Evolutionary conservation across 2,113 vertebrate species (phyloP), one percentile per base, ranked within the genome.

Genomic region (Chinchilla lanigera): DNA sequence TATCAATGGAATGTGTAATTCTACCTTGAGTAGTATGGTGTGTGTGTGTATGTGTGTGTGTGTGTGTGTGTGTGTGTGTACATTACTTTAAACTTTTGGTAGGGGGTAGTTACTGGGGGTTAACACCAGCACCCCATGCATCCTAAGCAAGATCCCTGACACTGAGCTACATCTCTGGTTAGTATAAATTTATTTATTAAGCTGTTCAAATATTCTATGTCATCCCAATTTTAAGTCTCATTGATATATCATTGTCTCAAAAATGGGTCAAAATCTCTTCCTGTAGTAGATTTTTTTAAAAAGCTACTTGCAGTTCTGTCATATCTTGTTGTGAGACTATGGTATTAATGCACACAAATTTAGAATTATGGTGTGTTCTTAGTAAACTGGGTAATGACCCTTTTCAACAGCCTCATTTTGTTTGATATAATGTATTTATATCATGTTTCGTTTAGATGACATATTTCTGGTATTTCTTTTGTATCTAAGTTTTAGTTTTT

Each of bases 401-500:
- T 61, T 61, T 61, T 24, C 13, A 61, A 44, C 65, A 65, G 82
- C 71, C 8, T 82, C 38, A 71, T 75, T 86, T 58, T 63, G 19
- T 61, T 75, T 91, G 47, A 35, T 87, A 90, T 90, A 61, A 58
- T 56, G 63, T 65, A 84, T 41, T 84, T 89, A 56, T 6, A 84
- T 50, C 41, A 84, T 52, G 4, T 65, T 90, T 86, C 73, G 61
- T 78, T 90, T 61, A 86, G 33, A 58, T 65, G 73, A 22, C 54
- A 82, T 65, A 80, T 73, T 33, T 35, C 65, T 47, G 20, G 52
- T 41, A 75, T n/a, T 12, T 33, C 41, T 81, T 85, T 60, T 33
- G 26, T 61, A 12, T n/a, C 47, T 81, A 65, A 73, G 80, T 86
- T 80, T 93, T 61, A 86, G 73, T 47, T 89, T 85, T 86, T 86